These are phyloP conservation scores for Turritopsis rubra DNA, from an alignment of 30 jellyfish, hydroid and myxozoan genomes.

Conservation along the genomic window DNA sequence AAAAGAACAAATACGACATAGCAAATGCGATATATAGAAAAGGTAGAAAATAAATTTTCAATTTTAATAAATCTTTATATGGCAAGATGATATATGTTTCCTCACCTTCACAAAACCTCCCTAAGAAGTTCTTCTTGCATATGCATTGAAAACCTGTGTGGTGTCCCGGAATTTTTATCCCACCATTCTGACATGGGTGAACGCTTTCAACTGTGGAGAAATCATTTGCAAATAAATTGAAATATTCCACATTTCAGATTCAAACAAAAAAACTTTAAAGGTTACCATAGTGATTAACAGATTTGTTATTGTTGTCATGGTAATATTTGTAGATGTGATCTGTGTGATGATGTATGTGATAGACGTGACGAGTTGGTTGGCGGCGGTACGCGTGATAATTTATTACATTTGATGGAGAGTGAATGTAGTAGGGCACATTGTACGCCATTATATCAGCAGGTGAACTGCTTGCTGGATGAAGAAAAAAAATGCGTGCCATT, in stretches of 20 bases:
- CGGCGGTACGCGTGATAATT: neutral
- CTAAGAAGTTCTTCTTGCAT: neutral
- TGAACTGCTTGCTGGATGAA: neutral
- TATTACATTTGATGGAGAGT: conserved; percentile 2
- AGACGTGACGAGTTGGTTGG: too few relatives aligned
- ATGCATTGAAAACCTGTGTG: neutral
- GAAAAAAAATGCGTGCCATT: too few relatives aligned
- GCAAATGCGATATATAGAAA: too few relatives aligned
- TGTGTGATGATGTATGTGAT: neutral
- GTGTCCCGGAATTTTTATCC: neutral
- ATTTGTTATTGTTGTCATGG: neutral
- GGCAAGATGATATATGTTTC: neutral
- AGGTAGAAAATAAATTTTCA: neutral
- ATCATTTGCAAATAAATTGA: neutral
- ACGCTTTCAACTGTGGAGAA: neutral
- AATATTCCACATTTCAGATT: too few relatives aligned
- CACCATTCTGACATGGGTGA: conserved; percentile 17
- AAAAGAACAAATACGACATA: neutral
- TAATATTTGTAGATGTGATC: neutral
- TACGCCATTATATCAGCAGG: neutral
- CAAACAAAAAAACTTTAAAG: too few relatives aligned
- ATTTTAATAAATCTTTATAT: neutral
- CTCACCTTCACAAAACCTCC: neutral
- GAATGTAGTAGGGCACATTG: neutral
- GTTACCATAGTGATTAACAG: neutral